Base-by-base conservation (phyloP, 1,140 invertebrate genomes). In the Bombus turneri region DNA sequence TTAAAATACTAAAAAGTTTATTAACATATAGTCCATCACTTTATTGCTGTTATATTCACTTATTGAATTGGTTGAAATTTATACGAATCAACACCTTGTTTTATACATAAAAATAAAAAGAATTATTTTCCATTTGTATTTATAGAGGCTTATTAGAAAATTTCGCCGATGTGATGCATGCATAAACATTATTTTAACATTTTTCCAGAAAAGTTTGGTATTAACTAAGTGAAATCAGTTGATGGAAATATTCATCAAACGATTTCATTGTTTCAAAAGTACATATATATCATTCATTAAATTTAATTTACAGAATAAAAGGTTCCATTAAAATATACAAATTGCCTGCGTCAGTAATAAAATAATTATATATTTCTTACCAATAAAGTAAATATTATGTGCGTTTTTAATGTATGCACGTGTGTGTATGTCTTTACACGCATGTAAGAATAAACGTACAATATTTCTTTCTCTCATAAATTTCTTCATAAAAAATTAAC, bases 401-500 rank as follows among this genome's bases (percentile, higher is more conserved):
- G 9, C 47, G 47, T 68, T 34, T 68, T 62, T 39, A 57, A 12
- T 41, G 22, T 5, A 66, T 69, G 41, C 10, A 41, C 25, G 64
- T 68, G 31, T 72, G 37, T 72, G 37, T 31, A 62, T 34, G 76
- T 47, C 31, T 79, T 79, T 53, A 79, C 41, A 47, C 28, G 68
- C 34, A 78, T 78, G 43, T 34, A 79, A 25, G 69, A 59, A 77
- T 39, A 34, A 83, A 25, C 47, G 75, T 34, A 66, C 15, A 84
- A 25, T 8, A 79, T 69, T 69, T 39, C 8, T 31, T 6, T 31
- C 10, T 39, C 25, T 69, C 73, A 76, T 31, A 69, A 59, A 47
- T 43, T 31, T 34, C 37, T 71, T 43, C 34, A 53, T 41, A 41
- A 84, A 47, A 68, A 18, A 72, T 84, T 88, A 72, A 86, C 68